Conservation (phyloP, 2,797 vertebrate genomes). For the Pseudomugil gertrudae region DNA sequence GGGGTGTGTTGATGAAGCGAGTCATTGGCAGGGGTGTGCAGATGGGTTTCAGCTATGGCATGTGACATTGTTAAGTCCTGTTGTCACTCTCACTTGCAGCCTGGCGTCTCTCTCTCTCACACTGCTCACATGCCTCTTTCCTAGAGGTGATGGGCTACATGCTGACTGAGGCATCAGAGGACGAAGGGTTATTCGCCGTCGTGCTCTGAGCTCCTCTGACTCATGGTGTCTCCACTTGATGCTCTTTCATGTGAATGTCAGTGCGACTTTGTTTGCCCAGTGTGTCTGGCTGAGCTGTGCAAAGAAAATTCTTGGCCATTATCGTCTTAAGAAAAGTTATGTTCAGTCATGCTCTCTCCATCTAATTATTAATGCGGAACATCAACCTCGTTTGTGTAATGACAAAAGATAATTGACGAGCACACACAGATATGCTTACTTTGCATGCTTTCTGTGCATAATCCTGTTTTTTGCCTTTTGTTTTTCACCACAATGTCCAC, state of each 20-base stretch:
- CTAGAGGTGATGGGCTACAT: slow-evolving; percentile 56
- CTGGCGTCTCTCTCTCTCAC: slow-evolving; percentile 54
- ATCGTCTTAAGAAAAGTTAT: slow-evolving; percentile 33
- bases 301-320: slow-evolving; percentile 35
- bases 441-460: slow-evolving; percentile 8
- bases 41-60: slow-evolving; percentile 60
- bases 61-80: slow-evolving; percentile 59
- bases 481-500: slow-evolving; percentile 46
- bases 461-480: slow-evolving; percentile 2
- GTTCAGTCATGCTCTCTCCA: slow-evolving; percentile 21
- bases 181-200: slow-evolving; percentile 35
- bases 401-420: not conserved
- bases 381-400: slow-evolving; percentile 14
- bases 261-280: slow-evolving; percentile 50
- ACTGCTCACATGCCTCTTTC: slow-evolving; percentile 56
- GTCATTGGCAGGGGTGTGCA: slow-evolving; percentile 37
- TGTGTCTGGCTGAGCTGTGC: slow-evolving; percentile 57
- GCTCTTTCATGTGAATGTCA: slow-evolving; percentile 58
- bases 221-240: slow-evolving; percentile 50
- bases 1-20: not conserved
- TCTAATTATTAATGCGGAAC: slow-evolving; percentile 30
- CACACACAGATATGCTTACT: not conserved
- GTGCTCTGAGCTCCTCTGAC: slow-evolving; percentile 45
- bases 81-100: slow-evolving; percentile 55
- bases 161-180: slow-evolving; percentile 55